A percentile compares a stretch with the other conserved stretches of the same genome.
Evolutionary conservation across 2,888 invertebrate species (phyloP).

Genomic region (Cheilosia soror): DNA sequence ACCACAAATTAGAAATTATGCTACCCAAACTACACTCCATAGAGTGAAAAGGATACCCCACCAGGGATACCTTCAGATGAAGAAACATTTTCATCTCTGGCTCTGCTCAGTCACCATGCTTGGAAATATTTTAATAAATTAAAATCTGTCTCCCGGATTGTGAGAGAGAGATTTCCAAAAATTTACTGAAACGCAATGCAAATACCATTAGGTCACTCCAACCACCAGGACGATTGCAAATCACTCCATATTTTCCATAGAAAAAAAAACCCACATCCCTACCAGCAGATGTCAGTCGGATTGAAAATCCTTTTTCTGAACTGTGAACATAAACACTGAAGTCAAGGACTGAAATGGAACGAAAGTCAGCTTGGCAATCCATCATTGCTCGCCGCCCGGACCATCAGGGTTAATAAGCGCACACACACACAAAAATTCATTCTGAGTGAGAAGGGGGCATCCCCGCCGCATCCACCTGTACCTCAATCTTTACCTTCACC

Average conservation of each 20-base stretch:
- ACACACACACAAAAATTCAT: slow-evolving; percentile 26
- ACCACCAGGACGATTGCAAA: neutral
- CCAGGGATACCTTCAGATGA: neutral
- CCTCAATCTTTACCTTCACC: slow-evolving; percentile 58
- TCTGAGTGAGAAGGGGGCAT: neutral
- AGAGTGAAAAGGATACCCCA: slow-evolving; percentile 40
- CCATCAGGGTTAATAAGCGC: slow-evolving; percentile 65
- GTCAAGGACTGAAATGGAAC: slow-evolving; percentile 49
- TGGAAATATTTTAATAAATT: slow-evolving; percentile 77
- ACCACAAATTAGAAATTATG: slow-evolving; percentile 76
- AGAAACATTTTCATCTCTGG: neutral
- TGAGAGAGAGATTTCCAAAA: slow-evolving; percentile 49
- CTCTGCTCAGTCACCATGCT: slow-evolving; percentile 36
- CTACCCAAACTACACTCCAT: slow-evolving; percentile 44
- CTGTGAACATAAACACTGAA: neutral
- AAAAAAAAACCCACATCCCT: neutral
- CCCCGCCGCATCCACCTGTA: slow-evolving; percentile 17
- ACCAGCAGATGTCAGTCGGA: slow-evolving; percentile 31
- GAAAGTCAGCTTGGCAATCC: slow-evolving; percentile 67
- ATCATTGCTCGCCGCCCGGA: slow-evolving; percentile 43
- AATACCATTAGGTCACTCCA: slow-evolving; percentile 76
- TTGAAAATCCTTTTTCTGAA: slow-evolving; percentile 28
- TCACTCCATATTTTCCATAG: neutral
- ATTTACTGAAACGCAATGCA: slow-evolving; percentile 67
- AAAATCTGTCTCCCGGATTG: slow-evolving; percentile 76